Conservation (phyloP, 2,797 vertebrate species). For the Peromyscus eremicus region DNA sequence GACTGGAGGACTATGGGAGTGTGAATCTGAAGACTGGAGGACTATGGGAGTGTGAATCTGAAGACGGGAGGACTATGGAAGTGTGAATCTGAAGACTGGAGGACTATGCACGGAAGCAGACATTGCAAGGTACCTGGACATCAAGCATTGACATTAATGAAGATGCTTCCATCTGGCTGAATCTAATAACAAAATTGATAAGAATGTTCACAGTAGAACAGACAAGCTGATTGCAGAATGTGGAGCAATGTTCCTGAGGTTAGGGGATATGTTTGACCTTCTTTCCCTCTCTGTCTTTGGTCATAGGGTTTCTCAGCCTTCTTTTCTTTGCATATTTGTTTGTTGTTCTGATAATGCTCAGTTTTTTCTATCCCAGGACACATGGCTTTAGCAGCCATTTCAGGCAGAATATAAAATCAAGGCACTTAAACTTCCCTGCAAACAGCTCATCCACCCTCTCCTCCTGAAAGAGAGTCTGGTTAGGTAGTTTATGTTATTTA, state of each 20-base stretch:
- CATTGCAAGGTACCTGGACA: background rate
- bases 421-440: conserved; percentile 1
- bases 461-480: background rate
- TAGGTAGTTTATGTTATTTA: background rate
- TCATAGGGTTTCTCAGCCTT: background rate
- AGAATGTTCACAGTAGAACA: background rate
- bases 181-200: background rate
- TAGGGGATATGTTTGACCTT: background rate
- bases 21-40: too few species aligned
- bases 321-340: background rate
- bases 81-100: background rate
- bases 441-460: background rate
- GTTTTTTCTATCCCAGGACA: background rate
- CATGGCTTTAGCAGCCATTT: background rate
- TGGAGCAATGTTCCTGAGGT: background rate
- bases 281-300: background rate
- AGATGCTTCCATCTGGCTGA: background rate
- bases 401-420: background rate
- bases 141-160: background rate
- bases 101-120: background rate
- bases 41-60: too few species aligned
- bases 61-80: too few species aligned
- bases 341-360: background rate
- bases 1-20: too few species aligned
- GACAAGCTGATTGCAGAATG: background rate